phyloP scores from a whole-genome alignment of 2,888 invertebrate species.

The Pollenia amentaria region DNA sequence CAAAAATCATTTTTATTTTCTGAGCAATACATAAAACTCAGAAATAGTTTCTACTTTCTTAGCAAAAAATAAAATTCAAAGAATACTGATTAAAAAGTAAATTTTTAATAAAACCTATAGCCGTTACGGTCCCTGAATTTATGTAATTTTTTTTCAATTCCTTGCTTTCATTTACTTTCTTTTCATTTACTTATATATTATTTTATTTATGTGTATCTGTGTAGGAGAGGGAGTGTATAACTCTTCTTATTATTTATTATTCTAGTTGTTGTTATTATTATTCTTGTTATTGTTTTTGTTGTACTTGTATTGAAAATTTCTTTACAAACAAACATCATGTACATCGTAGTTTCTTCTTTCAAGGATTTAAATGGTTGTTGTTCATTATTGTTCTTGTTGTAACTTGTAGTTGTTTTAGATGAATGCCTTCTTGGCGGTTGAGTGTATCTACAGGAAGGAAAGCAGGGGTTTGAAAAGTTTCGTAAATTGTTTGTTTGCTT shows the following conservation, averaged over 20 bases:
- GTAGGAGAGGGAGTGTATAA: background rate
- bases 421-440: background rate
- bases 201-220: conserved; percentile 4
- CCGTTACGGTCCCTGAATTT: background rate
- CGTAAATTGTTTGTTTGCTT: conserved; percentile 57
- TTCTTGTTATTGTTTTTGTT: conserved; percentile 51
- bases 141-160: background rate
- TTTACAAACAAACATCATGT: conserved; percentile 37
- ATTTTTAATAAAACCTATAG: no score
- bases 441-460: background rate
- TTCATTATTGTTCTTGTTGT: conserved; percentile 5
- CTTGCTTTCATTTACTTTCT: background rate
- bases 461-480: background rate
- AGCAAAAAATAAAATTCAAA: no score
- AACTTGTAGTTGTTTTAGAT: background rate
- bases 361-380: conserved; percentile 32
- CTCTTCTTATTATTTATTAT: conserved; percentile 21
- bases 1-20: no score
- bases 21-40: no score
- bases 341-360: conserved; percentile 11
- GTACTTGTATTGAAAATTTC: conserved; percentile 15
- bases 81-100: no score
- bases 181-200: background rate
- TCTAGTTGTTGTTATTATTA: conserved; percentile 31
- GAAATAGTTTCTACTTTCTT: no score